Evolutionary conservation across 2,888 invertebrate genomes (phyloP).

Genomic region (Malthinus seriepunctatus): DNA sequence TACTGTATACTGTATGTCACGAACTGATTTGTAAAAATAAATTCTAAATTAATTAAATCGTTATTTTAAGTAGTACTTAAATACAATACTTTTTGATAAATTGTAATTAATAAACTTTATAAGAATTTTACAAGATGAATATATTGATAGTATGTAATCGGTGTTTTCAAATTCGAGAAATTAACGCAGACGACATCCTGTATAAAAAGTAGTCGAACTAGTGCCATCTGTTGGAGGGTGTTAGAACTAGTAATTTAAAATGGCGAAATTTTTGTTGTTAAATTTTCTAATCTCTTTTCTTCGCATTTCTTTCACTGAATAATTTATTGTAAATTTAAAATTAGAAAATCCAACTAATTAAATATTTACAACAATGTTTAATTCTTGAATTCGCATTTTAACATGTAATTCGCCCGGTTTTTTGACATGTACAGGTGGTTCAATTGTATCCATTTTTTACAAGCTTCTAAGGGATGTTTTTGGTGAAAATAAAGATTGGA

Average conservation of each 20-base stretch:
- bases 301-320: constrained; percentile 1
- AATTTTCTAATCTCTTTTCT: constrained; percentile 27
- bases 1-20: too few relatives aligned
- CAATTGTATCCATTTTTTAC: constrained; percentile 8
- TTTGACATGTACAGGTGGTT: constrained; percentile 29
- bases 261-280: constrained; percentile 45
- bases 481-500: constrained; percentile 1
- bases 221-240: neutral
- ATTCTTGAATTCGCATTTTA: constrained; percentile 15
- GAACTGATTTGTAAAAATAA: too few relatives aligned
- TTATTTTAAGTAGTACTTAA: too few relatives aligned
- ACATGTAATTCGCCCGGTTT: constrained; percentile 17
- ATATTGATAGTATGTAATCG: too few relatives aligned
- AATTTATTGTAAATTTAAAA: neutral
- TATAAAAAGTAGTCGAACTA: too few relatives aligned
- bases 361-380: neutral
- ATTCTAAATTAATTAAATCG: too few relatives aligned
- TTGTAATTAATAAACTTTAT: too few relatives aligned
- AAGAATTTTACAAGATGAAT: too few relatives aligned
- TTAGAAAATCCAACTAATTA: neutral
- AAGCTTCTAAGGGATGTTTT: constrained; percentile 13
- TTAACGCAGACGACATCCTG: too few relatives aligned
- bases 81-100: too few relatives aligned
- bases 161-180: too few relatives aligned
- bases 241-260: constrained; percentile 22